Evolutionary conservation across 2,113 vertebrate species (phyloP).

Genomic region (Pituophis catenifer): DNA sequence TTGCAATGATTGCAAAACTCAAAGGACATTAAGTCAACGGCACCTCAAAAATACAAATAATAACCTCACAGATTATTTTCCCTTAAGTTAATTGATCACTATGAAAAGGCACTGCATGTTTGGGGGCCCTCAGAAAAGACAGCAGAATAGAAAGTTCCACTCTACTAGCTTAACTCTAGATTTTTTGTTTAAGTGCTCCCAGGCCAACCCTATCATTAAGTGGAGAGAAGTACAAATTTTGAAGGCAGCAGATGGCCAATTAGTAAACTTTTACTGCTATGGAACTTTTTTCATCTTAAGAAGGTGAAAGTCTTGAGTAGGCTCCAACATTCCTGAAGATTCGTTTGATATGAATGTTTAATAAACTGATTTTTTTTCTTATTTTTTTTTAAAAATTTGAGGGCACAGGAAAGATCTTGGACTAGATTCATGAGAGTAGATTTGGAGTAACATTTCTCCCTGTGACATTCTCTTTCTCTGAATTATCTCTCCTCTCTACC

Average conservation of each 20-base stretch:
- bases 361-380: neutral
- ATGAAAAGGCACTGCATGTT: neutral
- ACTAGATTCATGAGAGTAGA: neutral
- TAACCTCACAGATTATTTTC: neutral
- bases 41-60: neutral
- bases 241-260: neutral
- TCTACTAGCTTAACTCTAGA: neutral
- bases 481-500: neutral
- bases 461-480: neutral
- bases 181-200: neutral
- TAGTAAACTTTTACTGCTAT: neutral
- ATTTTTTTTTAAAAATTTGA: neutral
- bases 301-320: neutral
- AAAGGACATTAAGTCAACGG: neutral
- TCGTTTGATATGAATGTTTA: neutral
- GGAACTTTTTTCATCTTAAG: neutral
- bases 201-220: neutral
- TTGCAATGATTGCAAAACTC: neutral
- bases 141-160: neutral
- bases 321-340: neutral
- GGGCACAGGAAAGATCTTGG: neutral
- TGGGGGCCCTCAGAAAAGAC: neutral
- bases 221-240: neutral
- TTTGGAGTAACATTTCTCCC: neutral
- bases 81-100: neutral